A percentile compares a stretch with the other conserved stretches of the same genome.
Evolutionary conservation across 2,113 vertebrate genomes (phyloP).

Genomic region (Oceanodroma tethys): DNA sequence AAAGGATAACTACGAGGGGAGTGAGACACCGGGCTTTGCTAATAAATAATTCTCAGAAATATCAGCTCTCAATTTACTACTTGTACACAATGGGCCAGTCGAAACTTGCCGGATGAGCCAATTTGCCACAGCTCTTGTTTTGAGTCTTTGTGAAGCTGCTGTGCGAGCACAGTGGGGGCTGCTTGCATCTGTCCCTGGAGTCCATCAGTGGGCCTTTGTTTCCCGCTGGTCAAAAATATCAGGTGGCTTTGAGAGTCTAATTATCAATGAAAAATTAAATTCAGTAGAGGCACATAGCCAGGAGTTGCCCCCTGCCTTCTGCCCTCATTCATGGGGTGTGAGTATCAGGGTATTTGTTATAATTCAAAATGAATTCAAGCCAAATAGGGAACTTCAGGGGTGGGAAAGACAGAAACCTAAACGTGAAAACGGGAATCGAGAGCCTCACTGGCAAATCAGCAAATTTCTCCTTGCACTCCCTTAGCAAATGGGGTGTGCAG

Average conservation of each 20-base stretch:
- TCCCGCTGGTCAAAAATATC: constrained; percentile 86
- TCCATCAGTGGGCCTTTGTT: constrained; percentile 84
- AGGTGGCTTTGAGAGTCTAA: constrained; percentile 87
- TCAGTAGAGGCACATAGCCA: constrained; percentile 68
- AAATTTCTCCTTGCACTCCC: constrained; percentile 1
- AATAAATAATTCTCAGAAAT: constrained; percentile 86
- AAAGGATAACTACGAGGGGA: constrained; percentile 67
- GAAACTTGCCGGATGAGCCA: constrained; percentile 90
- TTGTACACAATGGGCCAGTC: constrained; percentile 89
- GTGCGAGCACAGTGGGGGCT: constrained; percentile 75
- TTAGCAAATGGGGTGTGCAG: constrained; percentile 45
- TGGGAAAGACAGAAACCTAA: constrained; percentile 27
- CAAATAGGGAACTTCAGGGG: constrained; percentile 67
- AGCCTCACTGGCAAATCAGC: neutral
- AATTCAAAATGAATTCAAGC: constrained; percentile 80
- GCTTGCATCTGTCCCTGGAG: constrained; percentile 79
- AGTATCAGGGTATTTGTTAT: constrained; percentile 80
- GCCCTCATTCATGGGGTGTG: constrained; percentile 65
- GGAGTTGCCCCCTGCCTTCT: constrained; percentile 69
- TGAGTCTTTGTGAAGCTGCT: constrained; percentile 83
- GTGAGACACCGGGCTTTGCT: constrained; percentile 72
- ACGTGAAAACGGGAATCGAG: constrained; percentile 35
- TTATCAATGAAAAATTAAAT: constrained; percentile 87
- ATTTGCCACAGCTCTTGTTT: constrained; percentile 91
- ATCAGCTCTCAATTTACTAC: constrained; percentile 85